Evolutionary conservation across 2,113 vertebrate species (phyloP), one percentile per base, ranked within the genome.

Genomic region (Pangasianodon hypophthalmus): DNA sequence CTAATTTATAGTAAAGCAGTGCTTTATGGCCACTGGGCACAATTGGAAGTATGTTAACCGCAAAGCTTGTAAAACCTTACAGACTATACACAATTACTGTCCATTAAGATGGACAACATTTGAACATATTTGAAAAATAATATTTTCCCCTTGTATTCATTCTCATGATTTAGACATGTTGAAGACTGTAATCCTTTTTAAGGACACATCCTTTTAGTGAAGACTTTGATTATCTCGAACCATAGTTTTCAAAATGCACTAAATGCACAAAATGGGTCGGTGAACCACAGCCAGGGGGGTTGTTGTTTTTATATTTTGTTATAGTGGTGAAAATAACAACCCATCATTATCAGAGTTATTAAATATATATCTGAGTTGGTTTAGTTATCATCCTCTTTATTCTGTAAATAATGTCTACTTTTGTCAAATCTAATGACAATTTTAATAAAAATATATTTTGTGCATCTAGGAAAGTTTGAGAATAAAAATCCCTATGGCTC

Each of bases 1-100:
- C n/a, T 73, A 87, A 79, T 84, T 87, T 37, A 41, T n/a, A 56
- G 32, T 64, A 50, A 50, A 85, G 29, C 52, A 84, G 24, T 37
- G 89, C 41, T 80, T 18, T 67, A 67, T 85, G 60, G 46, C 46
- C 46, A 54, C 52, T 85, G 18, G 37, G n/a, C 13, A 62, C 32
- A 82, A 82, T 52, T 64, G 44, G 18, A 64, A 81, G 19, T 41
- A 54, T 29, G 50, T 69, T 56, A 32, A 67, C 58, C 58, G 50
- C 26, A 85, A 85, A 84, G 26, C 24, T 41, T 7, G 62, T 67
- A 82, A 88, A 81, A 14, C 62, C 37, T 19, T 79, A 24, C 9
- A 62, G 18, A 19, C 26, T 46, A 37, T 37, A 64, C 8, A 64
- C 24, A 46, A 52, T 50, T 80, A 52, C 54, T 85, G 41, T 48